These are phyloP conservation scores for Acomys russatus DNA, from an alignment of 2,797 vertebrate genomes.

Conservation along the genomic window DNA sequence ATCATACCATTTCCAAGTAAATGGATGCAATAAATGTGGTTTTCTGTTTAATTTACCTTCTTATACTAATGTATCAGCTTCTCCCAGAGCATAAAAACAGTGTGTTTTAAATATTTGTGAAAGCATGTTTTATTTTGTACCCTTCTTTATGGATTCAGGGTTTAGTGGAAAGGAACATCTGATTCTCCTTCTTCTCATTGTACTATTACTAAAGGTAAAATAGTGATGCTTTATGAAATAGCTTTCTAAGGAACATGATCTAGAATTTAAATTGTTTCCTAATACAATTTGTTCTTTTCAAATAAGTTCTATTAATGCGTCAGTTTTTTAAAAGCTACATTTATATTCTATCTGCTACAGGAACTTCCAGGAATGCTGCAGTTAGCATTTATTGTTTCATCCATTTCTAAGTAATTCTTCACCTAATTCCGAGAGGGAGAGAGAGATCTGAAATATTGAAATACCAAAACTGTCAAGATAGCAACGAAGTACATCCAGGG, in stretches of 20 bases:
- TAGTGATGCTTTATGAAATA: background rate
- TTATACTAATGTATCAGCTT: constrained; percentile 51
- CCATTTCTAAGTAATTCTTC: constrained; percentile 40
- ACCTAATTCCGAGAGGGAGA: background rate
- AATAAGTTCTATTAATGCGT: constrained; percentile 36
- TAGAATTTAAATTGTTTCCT: constrained; percentile 42
- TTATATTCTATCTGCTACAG: constrained; percentile 52
- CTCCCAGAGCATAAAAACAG: constrained; percentile 32
- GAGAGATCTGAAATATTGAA: constrained; percentile 22
- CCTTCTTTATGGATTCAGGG: background rate
- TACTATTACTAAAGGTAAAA: constrained; percentile 59
- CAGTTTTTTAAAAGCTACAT: background rate
- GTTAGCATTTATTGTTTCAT: constrained; percentile 57
- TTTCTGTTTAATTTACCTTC: constrained; percentile 53
- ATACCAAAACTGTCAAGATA: constrained; percentile 8
- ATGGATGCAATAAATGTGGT: background rate
- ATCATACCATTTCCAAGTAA: constrained; percentile 46
- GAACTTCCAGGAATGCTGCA: constrained; percentile 55
- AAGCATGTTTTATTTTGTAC: constrained; percentile 65
- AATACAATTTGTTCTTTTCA: constrained; percentile 62
- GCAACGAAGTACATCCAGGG: constrained; percentile 61
- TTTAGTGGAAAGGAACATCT: background rate
- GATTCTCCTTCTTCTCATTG: constrained; percentile 53
- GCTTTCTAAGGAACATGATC: background rate
- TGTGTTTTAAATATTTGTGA: constrained; percentile 79